These are phyloP conservation scores for Peromyscus attwateri DNA, from an alignment of 2,797 vertebrate genomes.

Conservation along the genomic window DNA sequence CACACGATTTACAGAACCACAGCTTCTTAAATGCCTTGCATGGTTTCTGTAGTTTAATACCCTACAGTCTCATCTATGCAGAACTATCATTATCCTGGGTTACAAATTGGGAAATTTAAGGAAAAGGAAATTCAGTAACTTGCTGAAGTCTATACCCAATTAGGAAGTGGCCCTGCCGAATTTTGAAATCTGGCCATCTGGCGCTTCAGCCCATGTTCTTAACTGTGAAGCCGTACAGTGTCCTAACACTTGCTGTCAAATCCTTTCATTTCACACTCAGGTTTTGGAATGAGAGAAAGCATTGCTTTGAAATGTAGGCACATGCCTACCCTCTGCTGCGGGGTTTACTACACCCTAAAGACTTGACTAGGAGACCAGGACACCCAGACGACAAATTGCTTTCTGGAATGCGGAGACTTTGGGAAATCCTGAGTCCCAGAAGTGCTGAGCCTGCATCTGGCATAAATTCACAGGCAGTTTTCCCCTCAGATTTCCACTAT, in stretches of 20 bases:
- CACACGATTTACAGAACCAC: background rate
- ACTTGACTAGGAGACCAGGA: background rate
- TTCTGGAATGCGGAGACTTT: slow-evolving; percentile 10
- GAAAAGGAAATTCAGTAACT: background rate
- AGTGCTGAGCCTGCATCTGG: background rate
- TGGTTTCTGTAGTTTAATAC: slow-evolving; percentile 35
- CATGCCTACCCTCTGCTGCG: background rate
- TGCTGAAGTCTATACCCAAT: slow-evolving; percentile 51
- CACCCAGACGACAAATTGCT: background rate
- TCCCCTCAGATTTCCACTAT: background rate
- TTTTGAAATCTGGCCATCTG: slow-evolving; percentile 57
- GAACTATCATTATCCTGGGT: slow-evolving; percentile 48
- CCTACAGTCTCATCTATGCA: background rate
- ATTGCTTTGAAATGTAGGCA: slow-evolving; percentile 27
- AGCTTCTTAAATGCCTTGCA: slow-evolving; percentile 1
- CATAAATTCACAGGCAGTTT: background rate
- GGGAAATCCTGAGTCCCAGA: background rate
- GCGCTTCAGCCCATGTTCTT: slow-evolving; percentile 5
- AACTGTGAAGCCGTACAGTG: background rate
- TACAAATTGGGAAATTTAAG: slow-evolving; percentile 52
- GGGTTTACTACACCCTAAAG: background rate
- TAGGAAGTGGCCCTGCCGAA: slow-evolving; percentile 21
- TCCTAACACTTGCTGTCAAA: slow-evolving; percentile 32
- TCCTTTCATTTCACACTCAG: slow-evolving; percentile 16
- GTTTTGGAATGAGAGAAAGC: slow-evolving; percentile 36